These are phyloP conservation scores for Gallinago paraguaiae DNA, from an alignment of 2,113 vertebrate genomes.

Conservation along the genomic window DNA sequence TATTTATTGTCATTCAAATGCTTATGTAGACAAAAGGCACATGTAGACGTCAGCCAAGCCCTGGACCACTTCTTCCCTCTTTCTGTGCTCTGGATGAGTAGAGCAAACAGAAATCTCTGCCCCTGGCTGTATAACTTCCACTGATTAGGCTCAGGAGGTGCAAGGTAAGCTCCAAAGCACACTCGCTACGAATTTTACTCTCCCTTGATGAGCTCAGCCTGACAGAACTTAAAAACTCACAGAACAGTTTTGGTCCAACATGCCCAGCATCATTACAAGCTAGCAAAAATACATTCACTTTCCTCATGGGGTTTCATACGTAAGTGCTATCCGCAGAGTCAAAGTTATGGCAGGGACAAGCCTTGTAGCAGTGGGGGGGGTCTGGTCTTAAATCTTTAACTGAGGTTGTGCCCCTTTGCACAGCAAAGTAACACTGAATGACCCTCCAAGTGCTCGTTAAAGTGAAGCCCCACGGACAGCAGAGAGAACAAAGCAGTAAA, in stretches of 20 bases:
- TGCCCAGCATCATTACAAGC: not conserved
- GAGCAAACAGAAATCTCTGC: not conserved
- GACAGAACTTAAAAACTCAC: not conserved
- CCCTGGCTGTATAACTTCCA: not conserved
- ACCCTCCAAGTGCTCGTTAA: not conserved
- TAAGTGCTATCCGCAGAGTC: not conserved
- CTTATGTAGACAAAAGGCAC: not conserved
- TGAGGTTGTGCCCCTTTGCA: not conserved
- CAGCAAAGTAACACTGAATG: not conserved
- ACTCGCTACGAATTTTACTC: not conserved
- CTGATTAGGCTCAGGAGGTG: not conserved
- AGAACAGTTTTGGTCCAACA: not conserved
- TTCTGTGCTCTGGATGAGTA: not conserved
- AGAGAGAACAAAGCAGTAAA: slow-evolving; percentile 6
- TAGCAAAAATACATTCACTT: not conserved
- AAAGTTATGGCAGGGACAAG: not conserved
- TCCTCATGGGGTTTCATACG: rapidly evolving
- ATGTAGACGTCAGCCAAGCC: not conserved
- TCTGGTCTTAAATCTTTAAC: not conserved
- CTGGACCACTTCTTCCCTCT: not conserved
- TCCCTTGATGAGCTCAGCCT: not conserved
- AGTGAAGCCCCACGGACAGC: not conserved
- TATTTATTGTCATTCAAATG: slow-evolving; percentile 20
- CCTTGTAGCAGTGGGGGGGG: not conserved
- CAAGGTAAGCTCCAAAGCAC: not conserved